Evolutionary conservation across 1,140 invertebrate genomes (phyloP).

Genomic region (Bombus soroeensis): DNA sequence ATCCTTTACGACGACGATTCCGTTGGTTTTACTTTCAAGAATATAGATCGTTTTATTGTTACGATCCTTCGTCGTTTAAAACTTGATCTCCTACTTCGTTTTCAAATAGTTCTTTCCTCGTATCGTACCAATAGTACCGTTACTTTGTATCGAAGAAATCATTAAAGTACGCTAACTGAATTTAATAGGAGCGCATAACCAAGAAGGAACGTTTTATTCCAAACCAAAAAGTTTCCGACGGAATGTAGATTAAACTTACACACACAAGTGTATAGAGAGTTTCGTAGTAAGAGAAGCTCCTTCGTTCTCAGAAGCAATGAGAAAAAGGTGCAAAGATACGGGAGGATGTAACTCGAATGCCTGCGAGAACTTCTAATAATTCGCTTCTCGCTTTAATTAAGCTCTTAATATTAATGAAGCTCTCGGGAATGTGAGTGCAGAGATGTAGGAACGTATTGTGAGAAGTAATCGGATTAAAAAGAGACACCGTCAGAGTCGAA

Average conservation of each 20-base stretch:
- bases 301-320: background rate
- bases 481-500: conserved; percentile 29
- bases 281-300: background rate
- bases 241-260: conserved; percentile 11
- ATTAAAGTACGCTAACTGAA: conserved; percentile 24
- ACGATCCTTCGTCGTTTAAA: background rate
- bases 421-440: conserved; percentile 25
- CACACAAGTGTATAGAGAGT: background rate
- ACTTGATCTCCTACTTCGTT: background rate
- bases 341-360: conserved; percentile 14
- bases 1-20: background rate
- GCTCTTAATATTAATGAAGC: conserved; percentile 66
- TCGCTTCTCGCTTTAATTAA: conserved; percentile 56
- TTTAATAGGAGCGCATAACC: background rate
- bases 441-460: conserved; percentile 51
- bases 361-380: conserved; percentile 44
- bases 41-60: conserved; percentile 10
- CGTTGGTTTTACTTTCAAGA: background rate
- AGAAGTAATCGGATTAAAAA: conserved; percentile 56
- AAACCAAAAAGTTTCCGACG: background rate
- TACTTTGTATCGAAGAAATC: background rate
- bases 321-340: conserved; percentile 29
- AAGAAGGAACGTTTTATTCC: background rate
- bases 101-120: background rate
- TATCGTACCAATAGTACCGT: too few relatives aligned